Evolutionary conservation across 2,888 invertebrate genomes (phyloP).

Genomic region (Caenorhabditis doughertyi): DNA sequence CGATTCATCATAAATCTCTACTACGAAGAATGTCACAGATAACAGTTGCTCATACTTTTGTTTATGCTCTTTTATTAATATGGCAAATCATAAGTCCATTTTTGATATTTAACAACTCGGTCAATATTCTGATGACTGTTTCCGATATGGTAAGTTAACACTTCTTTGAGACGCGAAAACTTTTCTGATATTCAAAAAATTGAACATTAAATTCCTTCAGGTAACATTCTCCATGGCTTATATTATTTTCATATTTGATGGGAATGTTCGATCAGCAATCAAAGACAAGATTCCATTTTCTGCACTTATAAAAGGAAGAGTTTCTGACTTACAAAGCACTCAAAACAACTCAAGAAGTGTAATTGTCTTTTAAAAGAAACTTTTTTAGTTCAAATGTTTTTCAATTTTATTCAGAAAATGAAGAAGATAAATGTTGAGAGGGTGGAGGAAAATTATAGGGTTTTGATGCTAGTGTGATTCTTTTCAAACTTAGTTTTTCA

Average conservation of each 20-base stretch:
- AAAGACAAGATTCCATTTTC: conserved; percentile 6
- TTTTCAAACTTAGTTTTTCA: not conserved
- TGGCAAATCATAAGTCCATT: conserved; percentile 17
- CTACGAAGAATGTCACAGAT: conserved; percentile 25
- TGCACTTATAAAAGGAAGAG: conserved; percentile 13
- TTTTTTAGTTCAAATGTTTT: too few relatives aligned
- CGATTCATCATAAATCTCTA: not conserved
- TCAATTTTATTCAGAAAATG: too few relatives aligned
- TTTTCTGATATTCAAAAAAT: not conserved
- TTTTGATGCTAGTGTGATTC: not conserved
- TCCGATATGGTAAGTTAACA: conserved; percentile 8
- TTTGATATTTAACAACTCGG: not conserved
- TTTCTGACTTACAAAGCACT: conserved; percentile 4
- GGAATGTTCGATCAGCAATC: conserved; percentile 11
- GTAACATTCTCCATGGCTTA: conserved; percentile 19
- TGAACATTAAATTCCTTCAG: not conserved
- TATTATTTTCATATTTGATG: conserved; percentile 11
- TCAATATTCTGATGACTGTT: conserved; percentile 13
- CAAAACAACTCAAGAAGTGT: conserved; percentile 8
- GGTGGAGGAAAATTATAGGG: not conserved
- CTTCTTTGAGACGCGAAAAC: not conserved
- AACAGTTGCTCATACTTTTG: conserved; percentile 1
- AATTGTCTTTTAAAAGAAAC: not conserved
- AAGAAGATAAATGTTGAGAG: too few relatives aligned
- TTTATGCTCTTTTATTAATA: conserved; percentile 13